Conservation (phyloP, 2,113 vertebrate genomes). For the Columbina picui region DNA sequence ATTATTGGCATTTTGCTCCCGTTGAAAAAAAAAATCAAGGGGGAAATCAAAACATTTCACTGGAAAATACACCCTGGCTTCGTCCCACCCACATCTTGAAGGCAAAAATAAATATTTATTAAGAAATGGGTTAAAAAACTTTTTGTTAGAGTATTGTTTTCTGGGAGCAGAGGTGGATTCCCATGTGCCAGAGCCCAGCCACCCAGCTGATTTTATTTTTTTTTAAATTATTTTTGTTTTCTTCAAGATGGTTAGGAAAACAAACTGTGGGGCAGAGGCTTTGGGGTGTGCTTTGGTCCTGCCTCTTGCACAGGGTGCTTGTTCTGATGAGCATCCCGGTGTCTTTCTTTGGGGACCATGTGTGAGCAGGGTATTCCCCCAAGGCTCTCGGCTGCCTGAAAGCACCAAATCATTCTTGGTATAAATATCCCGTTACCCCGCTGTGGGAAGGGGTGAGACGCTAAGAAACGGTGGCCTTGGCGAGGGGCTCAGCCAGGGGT, state of each 20-base stretch:
- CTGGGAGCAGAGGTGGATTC: neutral
- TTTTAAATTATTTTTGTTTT: neutral
- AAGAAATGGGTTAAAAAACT: constrained; percentile 35
- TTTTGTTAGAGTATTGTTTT: neutral
- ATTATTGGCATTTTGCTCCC: constrained; percentile 45
- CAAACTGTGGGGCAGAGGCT: neutral
- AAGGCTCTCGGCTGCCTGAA: neutral
- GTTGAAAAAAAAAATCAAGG: neutral
- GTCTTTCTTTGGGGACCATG: fast-evolving
- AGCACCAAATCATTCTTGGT: neutral
- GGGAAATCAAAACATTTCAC: constrained; percentile 57
- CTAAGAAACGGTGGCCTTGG: neutral
- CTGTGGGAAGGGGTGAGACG: neutral
- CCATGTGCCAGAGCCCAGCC: neutral
- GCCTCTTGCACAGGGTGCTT: neutral
- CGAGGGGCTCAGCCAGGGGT: fast-evolving
- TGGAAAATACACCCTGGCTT: constrained; percentile 34
- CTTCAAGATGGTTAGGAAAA: neutral
- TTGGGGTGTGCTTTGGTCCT: neutral
- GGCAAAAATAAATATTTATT: neutral
- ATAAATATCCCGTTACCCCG: neutral
- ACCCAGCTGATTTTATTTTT: fast-evolving
- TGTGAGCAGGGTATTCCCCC: neutral
- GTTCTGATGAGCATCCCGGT: neutral
- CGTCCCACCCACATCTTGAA: neutral